A percentile compares a stretch with the other conserved stretches of the same genome.
These are phyloP conservation scores for Eristalinus aeneus DNA, from an alignment of 2,888 invertebrate species.

Conservation along the genomic window DNA sequence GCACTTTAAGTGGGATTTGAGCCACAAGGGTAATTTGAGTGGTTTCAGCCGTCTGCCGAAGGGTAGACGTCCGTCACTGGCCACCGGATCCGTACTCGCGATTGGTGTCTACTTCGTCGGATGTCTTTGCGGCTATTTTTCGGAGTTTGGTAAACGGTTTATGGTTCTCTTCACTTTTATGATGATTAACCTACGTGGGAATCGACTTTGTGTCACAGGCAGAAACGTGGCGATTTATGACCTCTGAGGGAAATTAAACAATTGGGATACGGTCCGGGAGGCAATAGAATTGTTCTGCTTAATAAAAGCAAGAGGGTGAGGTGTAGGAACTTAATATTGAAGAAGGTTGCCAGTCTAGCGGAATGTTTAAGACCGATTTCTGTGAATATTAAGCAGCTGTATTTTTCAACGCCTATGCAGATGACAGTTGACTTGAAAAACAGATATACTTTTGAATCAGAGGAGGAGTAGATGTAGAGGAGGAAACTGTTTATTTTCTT, in stretches of 20 bases:
- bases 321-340: neutral
- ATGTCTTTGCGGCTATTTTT: neutral
- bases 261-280: neutral
- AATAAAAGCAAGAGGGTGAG: neutral
- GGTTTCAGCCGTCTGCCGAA: neutral
- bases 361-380: no score
- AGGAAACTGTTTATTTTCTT: no score
- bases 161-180: neutral
- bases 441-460: no score
- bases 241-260: neutral
- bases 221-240: neutral
- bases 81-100: neutral
- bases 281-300: neutral
- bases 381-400: no score
- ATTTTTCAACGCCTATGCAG: no score
- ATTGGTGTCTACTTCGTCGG: neutral
- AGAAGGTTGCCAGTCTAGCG: neutral
- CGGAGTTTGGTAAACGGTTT: neutral
- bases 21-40: slow-evolving; percentile 12
- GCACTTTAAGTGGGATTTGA: neutral
- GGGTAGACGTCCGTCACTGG: neutral
- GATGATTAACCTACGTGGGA: neutral
- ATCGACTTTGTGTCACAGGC: neutral
- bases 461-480: no score
- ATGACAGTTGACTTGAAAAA: no score